A percentile compares a stretch with the other conserved stretches of the same genome.
Conservation (phyloP, 2,888 invertebrate species). For the Monoplex corrugatus region DNA sequence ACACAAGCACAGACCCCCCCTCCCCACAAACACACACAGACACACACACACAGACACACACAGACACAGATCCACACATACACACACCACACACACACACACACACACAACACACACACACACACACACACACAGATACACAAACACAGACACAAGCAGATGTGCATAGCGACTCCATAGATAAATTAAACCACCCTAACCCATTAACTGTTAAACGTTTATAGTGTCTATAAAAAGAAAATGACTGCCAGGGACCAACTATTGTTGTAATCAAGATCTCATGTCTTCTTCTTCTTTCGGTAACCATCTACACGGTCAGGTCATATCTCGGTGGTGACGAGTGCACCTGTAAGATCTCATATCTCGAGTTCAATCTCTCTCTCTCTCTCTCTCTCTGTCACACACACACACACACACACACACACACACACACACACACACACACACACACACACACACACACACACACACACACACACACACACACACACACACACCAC, state of each 20-base stretch:
- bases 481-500: conserved; percentile 34
- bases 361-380: no score
- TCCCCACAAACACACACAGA: not conserved
- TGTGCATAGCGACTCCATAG: not conserved
- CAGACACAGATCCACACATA: conserved; percentile 25
- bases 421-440: no score
- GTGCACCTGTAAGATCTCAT: no score
- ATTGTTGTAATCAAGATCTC: not conserved
- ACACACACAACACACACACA: no score
- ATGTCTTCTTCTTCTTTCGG: not conserved
- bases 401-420: no score
- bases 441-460: conserved; percentile 22
- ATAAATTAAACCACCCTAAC: not conserved
- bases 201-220: not conserved
- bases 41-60: conserved; percentile 36
- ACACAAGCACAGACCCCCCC: not conserved
- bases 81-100: no score
- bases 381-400: not conserved
- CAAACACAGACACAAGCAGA: conserved; percentile 29
- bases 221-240: not conserved
- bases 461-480: conserved; percentile 39
- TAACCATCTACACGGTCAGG: no score
- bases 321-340: no score
- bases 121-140: conserved; percentile 34
- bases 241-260: no score